Evolutionary conservation across 2,797 vertebrate genomes (phyloP), one percentile per base, ranked within the genome.

Genomic region (Jordanella pulchra): DNA sequence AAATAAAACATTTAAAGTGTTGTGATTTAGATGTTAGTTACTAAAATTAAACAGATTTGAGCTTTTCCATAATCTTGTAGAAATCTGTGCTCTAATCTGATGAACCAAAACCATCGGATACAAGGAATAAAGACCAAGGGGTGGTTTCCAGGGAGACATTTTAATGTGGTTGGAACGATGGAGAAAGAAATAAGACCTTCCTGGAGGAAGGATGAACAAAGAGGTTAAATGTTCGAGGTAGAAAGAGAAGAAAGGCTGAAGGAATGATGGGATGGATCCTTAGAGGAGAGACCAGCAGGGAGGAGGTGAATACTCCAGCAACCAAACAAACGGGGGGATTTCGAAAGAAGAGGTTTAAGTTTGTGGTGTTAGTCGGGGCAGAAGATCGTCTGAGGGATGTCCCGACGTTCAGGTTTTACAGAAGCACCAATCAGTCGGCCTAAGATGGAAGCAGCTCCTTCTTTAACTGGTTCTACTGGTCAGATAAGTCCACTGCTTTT

Each of bases 291-390:
- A 50, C 45, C 68, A 71, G 28, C 55, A 55, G 42, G 78, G 68
- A 47, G 39, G 64, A 21, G 58, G 63, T 42, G 23, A 61, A 45
- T 10, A 60, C 65, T 64, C 28, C 50, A 75, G 60, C 64, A 39
- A 44, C 73, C 60, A 83, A 63, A 70, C 71, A 61, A 66, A 73
- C 1, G 0, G 54, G n/a, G 42, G n/a, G 32, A 55, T 10, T 54
- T 1, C 32, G 67, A 54, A 42, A 3, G 32, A 76, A 68, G 69
- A 18, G 32, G 32, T 23, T 15, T 0, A 1, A 55, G 39, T 51
- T 23, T 86, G 23, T 85, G 75, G 75, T 70, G 78, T 86, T 89
- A 86, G 84, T 80, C 50, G 51, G 44, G 42, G 44, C 15, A 30
- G 35, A 28, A 75, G 53, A 51, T 77, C 13, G 68, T n/a, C 35